Percentiles rank a stretch among this genome's conserved stretches.
These are phyloP conservation scores for Cardiocondyla obscurior DNA, from an alignment of 1,140 invertebrate species.

Conservation along the genomic window DNA sequence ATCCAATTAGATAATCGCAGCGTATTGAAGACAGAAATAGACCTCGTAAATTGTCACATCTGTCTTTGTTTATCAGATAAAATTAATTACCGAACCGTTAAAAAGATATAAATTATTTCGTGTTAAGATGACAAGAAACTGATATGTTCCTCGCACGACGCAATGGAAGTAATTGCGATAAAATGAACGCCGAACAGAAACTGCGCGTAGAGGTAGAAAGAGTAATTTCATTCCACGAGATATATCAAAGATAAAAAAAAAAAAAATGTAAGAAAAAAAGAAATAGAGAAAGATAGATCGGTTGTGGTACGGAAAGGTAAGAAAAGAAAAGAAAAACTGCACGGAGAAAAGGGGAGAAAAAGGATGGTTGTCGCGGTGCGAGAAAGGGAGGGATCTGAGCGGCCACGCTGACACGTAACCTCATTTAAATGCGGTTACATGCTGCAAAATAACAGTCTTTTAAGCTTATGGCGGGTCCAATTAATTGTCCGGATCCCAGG, in stretches of 20 bases:
- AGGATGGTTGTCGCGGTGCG: constrained; percentile 9
- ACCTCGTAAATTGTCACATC: neutral
- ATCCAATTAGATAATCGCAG: neutral
- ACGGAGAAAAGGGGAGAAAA: constrained; percentile 8
- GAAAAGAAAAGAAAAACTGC: constrained; percentile 54
- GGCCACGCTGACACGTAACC: constrained; percentile 57
- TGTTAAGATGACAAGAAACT: neutral
- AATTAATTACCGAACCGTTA: neutral
- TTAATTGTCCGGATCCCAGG: constrained; percentile 61
- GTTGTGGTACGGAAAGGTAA: constrained; percentile 34
- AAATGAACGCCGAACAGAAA: neutral
- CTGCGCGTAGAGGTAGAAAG: neutral
- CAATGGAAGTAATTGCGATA: neutral
- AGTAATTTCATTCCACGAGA: constrained; percentile 3
- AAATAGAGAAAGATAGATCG: constrained; percentile 44
- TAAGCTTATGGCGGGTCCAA: constrained; percentile 48
- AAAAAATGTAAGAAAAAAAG: constrained; percentile 29
- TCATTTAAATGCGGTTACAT: constrained; percentile 65
- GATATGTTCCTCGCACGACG: neutral
- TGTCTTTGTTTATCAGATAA: neutral
- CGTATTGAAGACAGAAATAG: neutral
- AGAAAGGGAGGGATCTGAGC: constrained; percentile 16
- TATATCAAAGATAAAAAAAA: constrained; percentile 3
- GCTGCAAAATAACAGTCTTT: constrained; percentile 67
- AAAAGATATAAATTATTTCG: constrained; percentile 3